Percentiles rank a stretch among this genome's conserved stretches.
These are phyloP conservation scores for Pseudomugil gertrudae DNA, from an alignment of 2,797 vertebrate genomes.

Conservation along the genomic window DNA sequence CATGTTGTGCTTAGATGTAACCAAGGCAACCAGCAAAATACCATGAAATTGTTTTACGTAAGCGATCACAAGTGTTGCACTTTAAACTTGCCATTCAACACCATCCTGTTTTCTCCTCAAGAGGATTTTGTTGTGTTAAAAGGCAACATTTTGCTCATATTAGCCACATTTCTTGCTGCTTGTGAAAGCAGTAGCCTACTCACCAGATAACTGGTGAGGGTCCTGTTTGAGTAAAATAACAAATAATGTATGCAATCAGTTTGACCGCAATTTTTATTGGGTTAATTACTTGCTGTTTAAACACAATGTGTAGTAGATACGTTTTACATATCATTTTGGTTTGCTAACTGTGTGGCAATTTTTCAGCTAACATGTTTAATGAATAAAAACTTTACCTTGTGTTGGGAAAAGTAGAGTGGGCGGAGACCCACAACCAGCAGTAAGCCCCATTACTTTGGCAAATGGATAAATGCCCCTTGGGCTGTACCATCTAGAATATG, in stretches of 20 bases:
- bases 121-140: background rate
- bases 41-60: too few species aligned
- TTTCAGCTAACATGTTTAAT: conserved; percentile 20
- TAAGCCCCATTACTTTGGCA: conserved; percentile 78
- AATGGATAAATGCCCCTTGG: conserved; percentile 80
- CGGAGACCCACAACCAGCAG: conserved; percentile 73
- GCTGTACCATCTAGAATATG: conserved; percentile 73
- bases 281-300: conserved; percentile 22
- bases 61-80: too few species aligned
- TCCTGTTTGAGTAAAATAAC: too few species aligned
- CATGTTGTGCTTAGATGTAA: too few species aligned
- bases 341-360: conserved; percentile 4
- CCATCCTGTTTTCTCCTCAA: background rate
- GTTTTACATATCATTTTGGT: conserved; percentile 26
- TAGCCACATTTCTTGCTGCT: too few species aligned
- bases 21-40: too few species aligned
- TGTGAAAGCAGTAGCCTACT: background rate
- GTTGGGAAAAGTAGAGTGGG: conserved; percentile 44
- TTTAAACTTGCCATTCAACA: too few species aligned
- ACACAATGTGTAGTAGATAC: conserved; percentile 22
- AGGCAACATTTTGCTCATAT: background rate
- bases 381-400: conserved; percentile 34
- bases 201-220: background rate
- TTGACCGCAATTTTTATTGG: background rate
- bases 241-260: too few species aligned